A percentile compares a stretch with the other conserved stretches of the same genome.
Evolutionary conservation across 2,888 invertebrate species (phyloP).

Genomic region (Gryllus longicercus): DNA sequence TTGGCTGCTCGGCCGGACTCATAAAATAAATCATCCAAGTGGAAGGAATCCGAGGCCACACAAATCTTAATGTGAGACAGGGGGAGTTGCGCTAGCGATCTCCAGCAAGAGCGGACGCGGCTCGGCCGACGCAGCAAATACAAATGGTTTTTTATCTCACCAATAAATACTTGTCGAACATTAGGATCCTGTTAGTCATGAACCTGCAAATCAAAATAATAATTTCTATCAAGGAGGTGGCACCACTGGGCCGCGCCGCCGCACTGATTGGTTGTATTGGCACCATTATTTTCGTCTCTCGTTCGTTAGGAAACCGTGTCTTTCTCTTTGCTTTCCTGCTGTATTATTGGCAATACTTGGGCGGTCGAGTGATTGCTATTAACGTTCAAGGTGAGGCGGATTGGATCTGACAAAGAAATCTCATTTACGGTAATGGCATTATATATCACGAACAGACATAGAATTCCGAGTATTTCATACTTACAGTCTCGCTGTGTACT

Average conservation of each 20-base stretch:
- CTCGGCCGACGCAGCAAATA: not conserved
- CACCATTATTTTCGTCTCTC: not conserved
- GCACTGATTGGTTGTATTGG: constrained; percentile 17
- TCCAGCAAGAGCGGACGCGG: not conserved
- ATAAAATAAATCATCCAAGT: constrained; percentile 9
- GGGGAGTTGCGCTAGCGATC: not conserved
- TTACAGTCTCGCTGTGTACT: not conserved
- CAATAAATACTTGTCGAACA: constrained; percentile 17
- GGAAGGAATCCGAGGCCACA: constrained; percentile 17
- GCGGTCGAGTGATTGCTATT: not conserved
- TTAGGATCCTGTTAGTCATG: constrained; percentile 8
- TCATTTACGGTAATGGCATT: constrained; percentile 17
- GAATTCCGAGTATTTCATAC: constrained; percentile 17
- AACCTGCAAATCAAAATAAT: constrained; percentile 11
- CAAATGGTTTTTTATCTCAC: not conserved
- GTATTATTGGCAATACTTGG: constrained; percentile 17
- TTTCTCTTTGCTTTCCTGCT: constrained; percentile 11
- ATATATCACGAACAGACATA: constrained; percentile 1
- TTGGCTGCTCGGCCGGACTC: constrained; percentile 7
- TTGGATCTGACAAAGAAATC: constrained; percentile 17
- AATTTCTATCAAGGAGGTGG: constrained; percentile 17
- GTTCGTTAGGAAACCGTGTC: not conserved
- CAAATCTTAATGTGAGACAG: constrained; percentile 17
- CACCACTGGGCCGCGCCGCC: not conserved
- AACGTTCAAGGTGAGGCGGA: constrained; percentile 17